Percentiles rank a stretch among this genome's conserved stretches.
Conservation (phyloP, 2,113 vertebrate species). For the Sebastes schlegelii region DNA sequence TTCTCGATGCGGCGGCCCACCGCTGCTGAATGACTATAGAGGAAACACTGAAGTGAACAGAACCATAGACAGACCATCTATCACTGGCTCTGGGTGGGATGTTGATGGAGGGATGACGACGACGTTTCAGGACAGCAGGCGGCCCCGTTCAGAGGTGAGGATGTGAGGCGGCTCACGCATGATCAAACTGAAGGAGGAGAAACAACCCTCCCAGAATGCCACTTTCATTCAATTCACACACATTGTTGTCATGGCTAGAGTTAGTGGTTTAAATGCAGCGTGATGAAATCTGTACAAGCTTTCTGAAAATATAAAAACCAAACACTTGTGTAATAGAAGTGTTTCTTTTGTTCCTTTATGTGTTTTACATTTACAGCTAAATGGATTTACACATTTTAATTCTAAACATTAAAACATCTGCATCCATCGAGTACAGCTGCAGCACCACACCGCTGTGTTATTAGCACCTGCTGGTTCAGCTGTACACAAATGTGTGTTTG, state of each 20-base stretch:
- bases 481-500: conserved; percentile 56
- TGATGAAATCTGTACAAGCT: conserved; percentile 68
- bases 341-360: conserved; percentile 28
- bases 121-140: conserved; percentile 65
- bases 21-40: conserved; percentile 75
- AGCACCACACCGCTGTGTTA: conserved; percentile 65
- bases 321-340: conserved; percentile 41
- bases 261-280: conserved; percentile 36
- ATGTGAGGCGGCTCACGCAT: conserved; percentile 61
- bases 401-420: conserved; percentile 53
- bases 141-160: conserved; percentile 64
- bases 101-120: conserved; percentile 76
- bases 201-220: conserved; percentile 24
- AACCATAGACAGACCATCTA: conserved; percentile 71
- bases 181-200: conserved; percentile 50
- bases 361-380: conserved; percentile 54
- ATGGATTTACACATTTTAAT: conserved; percentile 22
- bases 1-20: conserved; percentile 65
- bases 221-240: conserved; percentile 52
- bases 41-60: conserved; percentile 76
- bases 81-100: conserved; percentile 69
- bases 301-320: conserved; percentile 62
- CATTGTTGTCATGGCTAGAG: conserved; percentile 3
- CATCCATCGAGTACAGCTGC: conserved; percentile 53
- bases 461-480: conserved; percentile 69